Evolutionary conservation across 2,113 vertebrate genomes (phyloP).

Genomic region (Rissa tridactyla): DNA sequence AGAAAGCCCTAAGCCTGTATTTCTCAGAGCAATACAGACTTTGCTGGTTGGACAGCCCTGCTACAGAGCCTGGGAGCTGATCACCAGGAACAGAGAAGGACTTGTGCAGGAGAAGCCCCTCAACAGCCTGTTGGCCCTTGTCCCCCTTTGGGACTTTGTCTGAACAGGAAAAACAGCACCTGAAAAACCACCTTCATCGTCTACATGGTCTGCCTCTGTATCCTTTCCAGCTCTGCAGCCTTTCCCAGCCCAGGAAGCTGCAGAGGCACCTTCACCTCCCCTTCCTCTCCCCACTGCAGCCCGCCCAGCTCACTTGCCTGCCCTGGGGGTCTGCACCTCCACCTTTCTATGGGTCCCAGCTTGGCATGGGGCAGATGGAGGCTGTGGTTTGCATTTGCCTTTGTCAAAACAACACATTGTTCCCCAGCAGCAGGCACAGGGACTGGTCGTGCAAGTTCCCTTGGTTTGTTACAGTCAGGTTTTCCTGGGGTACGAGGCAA

Average conservation of each 20-base stretch:
- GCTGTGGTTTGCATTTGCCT: background rate
- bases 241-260: background rate
- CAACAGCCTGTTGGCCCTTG: background rate
- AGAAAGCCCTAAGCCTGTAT: background rate
- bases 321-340: too few relatives aligned
- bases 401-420: background rate
- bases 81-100: background rate
- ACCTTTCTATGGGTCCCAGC: background rate
- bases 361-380: background rate
- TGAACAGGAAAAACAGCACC: background rate
- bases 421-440: background rate
- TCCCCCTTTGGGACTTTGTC: background rate
- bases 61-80: background rate
- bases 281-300: background rate
- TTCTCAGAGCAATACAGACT: background rate
- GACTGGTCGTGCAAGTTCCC: background rate
- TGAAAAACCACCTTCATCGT: background rate
- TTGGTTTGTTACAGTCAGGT: background rate
- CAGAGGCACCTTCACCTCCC: background rate
- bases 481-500: background rate
- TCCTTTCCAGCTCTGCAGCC: background rate
- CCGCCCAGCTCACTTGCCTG: background rate
- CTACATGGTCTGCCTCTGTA: rapidly evolving
- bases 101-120: background rate
- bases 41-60: background rate